Conservation (phyloP, 2,888 invertebrate genomes). For the Stenchaetothrips biformis region DNA sequence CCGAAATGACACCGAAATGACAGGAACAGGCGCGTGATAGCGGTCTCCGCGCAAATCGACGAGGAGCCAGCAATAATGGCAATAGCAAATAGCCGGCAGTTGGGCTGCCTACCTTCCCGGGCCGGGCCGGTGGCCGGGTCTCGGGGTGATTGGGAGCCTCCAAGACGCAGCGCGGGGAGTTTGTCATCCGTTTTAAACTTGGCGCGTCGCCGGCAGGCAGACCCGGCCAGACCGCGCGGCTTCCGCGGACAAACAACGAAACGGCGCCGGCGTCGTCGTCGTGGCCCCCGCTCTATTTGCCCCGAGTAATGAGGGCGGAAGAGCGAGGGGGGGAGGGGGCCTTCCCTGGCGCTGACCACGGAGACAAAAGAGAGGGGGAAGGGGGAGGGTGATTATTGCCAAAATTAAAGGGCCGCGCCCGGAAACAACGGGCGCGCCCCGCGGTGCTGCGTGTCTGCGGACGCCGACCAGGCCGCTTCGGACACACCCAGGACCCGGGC, state of each 20-base stretch:
- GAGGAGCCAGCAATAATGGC: too few species aligned
- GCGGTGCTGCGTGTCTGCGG: too few species aligned
- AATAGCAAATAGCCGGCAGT: too few species aligned
- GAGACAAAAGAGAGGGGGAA: neutral
- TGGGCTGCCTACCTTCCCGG: too few species aligned
- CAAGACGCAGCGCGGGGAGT: neutral
- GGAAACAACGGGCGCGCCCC: neutral
- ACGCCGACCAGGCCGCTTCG: too few species aligned
- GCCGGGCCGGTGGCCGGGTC: too few species aligned
- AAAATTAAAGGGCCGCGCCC: neutral
- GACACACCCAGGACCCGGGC: too few species aligned
- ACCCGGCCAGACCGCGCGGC: neutral
- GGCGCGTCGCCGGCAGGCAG: neutral
- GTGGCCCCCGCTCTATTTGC: too few species aligned
- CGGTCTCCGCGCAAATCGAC: too few species aligned
- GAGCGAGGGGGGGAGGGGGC: neutral
- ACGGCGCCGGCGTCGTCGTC: neutral
- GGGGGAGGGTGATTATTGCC: neutral
- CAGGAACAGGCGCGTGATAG: too few species aligned
- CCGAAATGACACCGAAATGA: too few species aligned
- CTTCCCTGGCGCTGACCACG: neutral
- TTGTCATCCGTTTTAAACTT: conserved; percentile 1
- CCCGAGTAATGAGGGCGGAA: neutral
- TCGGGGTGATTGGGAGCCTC: too few species aligned
- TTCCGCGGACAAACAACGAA: neutral